A percentile compares a stretch with the other conserved stretches of the same genome.
phyloP scores from a whole-genome alignment of 2,797 vertebrate genomes.

The Tenualosa thibaudeaui region DNA sequence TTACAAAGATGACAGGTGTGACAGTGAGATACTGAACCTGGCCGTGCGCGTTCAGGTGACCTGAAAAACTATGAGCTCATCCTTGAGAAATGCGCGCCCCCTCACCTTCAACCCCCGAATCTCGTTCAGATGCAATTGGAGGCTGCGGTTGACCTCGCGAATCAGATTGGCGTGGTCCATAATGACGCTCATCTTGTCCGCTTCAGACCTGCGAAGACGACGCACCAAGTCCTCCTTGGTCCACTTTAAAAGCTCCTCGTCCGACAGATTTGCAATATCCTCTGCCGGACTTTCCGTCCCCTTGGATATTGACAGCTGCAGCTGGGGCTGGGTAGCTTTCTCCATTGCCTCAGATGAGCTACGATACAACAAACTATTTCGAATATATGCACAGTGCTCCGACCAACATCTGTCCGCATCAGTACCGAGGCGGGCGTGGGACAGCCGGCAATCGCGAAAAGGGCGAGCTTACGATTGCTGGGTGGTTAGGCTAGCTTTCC shows the following conservation, averaged over 20 bases:
- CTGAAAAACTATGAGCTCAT: conserved; percentile 67
- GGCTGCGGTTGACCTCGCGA: conserved; percentile 96
- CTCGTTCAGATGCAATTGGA: conserved; percentile 96
- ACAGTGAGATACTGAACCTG: not conserved
- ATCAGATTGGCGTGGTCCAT: conserved; percentile 98
- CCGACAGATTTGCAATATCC: conserved; percentile 89
- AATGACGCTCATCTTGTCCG: conserved; percentile 98
- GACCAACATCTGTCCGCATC: conserved; percentile 65
- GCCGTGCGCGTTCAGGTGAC: conserved; percentile 33
- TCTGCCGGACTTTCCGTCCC: conserved; percentile 80
- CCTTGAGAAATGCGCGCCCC: conserved; percentile 53
- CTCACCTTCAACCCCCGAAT: conserved; percentile 97
- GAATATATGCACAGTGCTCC: conserved; percentile 64
- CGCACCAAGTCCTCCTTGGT: conserved; percentile 93
- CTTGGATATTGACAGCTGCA: conserved; percentile 83
- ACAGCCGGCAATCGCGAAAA: conserved; percentile 20
- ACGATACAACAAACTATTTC: conserved; percentile 60
- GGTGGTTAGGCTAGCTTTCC: conserved; percentile 45
- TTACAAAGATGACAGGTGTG: not conserved
- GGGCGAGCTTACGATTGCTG: conserved; percentile 61
- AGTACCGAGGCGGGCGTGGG: conserved; percentile 57
- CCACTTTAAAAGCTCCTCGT: conserved; percentile 95
- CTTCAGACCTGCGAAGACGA: conserved; percentile 89
- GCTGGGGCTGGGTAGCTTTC: conserved; percentile 68
- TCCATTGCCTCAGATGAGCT: conserved; percentile 71